These are phyloP conservation scores for Drosophila pallidifrons DNA, from an alignment of 1,140 invertebrate genomes.

Conservation along the genomic window DNA sequence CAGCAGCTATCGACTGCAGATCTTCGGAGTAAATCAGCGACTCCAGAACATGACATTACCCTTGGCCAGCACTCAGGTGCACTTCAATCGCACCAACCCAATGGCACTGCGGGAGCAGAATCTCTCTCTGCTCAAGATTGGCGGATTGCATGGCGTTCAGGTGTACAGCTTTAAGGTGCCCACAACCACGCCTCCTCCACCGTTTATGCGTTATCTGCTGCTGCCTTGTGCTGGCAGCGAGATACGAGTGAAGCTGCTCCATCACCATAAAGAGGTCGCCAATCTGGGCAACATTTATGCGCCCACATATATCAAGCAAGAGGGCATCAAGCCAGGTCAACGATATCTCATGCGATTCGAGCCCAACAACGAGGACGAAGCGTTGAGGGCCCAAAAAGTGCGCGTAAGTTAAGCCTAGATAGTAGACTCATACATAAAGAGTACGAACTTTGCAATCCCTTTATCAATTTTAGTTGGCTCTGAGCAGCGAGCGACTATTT, in stretches of 20 bases:
- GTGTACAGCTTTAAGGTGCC: constrained; percentile 83
- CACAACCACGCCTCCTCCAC: constrained; percentile 25
- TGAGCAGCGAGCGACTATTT: constrained; percentile 68
- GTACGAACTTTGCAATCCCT: no score
- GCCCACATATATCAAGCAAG: constrained; percentile 72
- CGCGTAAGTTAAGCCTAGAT: constrained; percentile 49
- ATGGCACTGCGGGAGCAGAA: constrained; percentile 58
- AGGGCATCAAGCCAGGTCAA: constrained; percentile 59
- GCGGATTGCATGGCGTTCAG: constrained; percentile 69
- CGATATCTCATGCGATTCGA: constrained; percentile 75
- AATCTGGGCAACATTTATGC: constrained; percentile 63
- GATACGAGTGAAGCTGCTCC: constrained; percentile 68
- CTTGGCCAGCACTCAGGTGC: constrained; percentile 63
- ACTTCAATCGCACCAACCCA: constrained; percentile 79
- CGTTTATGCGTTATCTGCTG: constrained; percentile 67
- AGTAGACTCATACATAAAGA: no score
- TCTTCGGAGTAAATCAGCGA: constrained; percentile 76
- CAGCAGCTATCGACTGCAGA: constrained; percentile 72
- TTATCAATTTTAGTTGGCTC: constrained; percentile 59
- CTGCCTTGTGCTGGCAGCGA: constrained; percentile 79
- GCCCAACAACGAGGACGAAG: constrained; percentile 81
- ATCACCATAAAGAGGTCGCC: constrained; percentile 54
- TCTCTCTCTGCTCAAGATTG: constrained; percentile 68
- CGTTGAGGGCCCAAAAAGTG: constrained; percentile 77
- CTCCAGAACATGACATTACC: constrained; percentile 74